Percentiles rank a stretch among this genome's conserved stretches.
Conservation (phyloP, 2,888 invertebrate species). For the Acleris holmiana region DNA sequence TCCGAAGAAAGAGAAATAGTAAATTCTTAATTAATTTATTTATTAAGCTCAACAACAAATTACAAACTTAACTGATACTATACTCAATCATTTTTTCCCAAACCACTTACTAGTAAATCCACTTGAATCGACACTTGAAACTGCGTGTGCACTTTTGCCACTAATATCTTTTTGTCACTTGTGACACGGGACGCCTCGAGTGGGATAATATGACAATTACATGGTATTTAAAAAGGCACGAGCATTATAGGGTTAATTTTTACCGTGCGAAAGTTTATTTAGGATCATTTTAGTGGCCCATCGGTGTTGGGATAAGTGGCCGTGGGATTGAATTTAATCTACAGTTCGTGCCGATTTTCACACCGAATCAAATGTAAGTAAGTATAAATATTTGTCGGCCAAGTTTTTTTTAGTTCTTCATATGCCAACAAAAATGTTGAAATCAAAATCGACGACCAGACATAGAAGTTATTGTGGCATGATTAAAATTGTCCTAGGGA, state of each 20-base stretch:
- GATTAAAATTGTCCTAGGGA: too few species aligned
- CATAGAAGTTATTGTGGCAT: too few species aligned
- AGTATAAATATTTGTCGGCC: too few species aligned
- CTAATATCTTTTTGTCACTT: conserved; percentile 49
- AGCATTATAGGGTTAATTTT: conserved; percentile 53
- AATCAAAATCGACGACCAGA: too few species aligned
- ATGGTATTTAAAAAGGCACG: conserved; percentile 57
- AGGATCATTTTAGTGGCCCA: conserved; percentile 22
- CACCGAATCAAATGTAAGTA: too few species aligned
- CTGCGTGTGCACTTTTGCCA: conserved; percentile 23
- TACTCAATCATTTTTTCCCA: conserved; percentile 13
- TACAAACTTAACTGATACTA: too few species aligned
- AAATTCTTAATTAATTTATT: too few species aligned
- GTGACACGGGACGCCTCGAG: conserved; percentile 69
- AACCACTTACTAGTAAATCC: conserved; percentile 21
- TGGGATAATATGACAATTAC: conserved; percentile 67
- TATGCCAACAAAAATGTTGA: too few species aligned
- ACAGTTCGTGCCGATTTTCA: background rate
- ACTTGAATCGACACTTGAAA: conserved; percentile 33
- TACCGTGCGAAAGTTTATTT: conserved; percentile 47
- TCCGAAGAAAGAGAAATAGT: too few species aligned
- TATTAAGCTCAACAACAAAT: too few species aligned
- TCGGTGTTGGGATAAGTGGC: conserved; percentile 3
- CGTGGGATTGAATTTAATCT: conserved; percentile 36
- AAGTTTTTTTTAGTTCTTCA: too few species aligned